These are phyloP conservation scores for Lomographa bimaculata DNA, from an alignment of 2,888 invertebrate genomes.

Conservation along the genomic window DNA sequence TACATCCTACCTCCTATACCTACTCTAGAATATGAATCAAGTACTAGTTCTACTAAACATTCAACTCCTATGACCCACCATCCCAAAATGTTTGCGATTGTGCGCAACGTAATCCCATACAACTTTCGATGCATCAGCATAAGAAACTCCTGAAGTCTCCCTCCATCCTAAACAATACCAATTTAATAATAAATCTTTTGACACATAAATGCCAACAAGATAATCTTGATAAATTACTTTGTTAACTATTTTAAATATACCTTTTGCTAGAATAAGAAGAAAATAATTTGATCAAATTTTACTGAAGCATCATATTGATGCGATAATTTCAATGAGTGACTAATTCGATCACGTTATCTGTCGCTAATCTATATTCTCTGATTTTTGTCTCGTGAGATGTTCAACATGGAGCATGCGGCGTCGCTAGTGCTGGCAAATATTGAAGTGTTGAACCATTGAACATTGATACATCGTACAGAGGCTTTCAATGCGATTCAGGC, in stretches of 20 bases:
- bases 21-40: no score
- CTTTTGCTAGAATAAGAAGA: no score
- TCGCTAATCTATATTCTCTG: slow-evolving; percentile 46
- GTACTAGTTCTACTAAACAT: slow-evolving; percentile 1
- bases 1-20: slow-evolving; percentile 24
- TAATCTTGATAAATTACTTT: no score
- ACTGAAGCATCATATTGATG: no score
- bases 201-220: no score
- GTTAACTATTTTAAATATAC: no score
- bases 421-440: slow-evolving; percentile 80
- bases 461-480: slow-evolving; percentile 74
- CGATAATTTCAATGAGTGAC: background rate
- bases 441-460: slow-evolving; percentile 80
- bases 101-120: no score
- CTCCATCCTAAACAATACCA: no score
- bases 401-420: slow-evolving; percentile 66
- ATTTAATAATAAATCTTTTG: no score
- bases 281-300: no score
- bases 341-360: background rate
- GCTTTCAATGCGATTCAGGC: slow-evolving; percentile 39
- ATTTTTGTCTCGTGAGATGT: slow-evolving; percentile 84
- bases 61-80: slow-evolving; percentile 5
- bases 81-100: no score
- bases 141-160: background rate
- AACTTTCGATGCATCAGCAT: no score